Percentiles rank a stretch among this genome's conserved stretches.
These are phyloP conservation scores for Drosophila parabipectinata DNA, from an alignment of 1,140 invertebrate genomes.

Conservation along the genomic window DNA sequence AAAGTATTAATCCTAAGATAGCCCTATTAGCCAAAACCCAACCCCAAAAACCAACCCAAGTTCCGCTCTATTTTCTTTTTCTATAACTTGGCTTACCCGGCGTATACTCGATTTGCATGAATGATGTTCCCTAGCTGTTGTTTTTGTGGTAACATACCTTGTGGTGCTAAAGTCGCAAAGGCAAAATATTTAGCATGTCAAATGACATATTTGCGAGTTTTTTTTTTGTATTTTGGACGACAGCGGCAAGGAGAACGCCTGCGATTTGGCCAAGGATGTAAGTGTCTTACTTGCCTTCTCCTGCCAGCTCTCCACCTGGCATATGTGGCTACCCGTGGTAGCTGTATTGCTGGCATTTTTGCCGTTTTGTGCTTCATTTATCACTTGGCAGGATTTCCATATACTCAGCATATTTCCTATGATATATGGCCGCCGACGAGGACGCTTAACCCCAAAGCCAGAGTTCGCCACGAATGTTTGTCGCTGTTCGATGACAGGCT, in stretches of 20 bases:
- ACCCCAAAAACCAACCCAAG: neutral
- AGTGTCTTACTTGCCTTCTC: conserved; percentile 34
- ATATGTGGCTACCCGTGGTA: conserved; percentile 38
- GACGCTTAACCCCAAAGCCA: conserved; percentile 64
- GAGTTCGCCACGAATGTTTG: conserved; percentile 37
- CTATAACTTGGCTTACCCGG: conserved; percentile 22
- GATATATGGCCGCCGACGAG: conserved; percentile 60
- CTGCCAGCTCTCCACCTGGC: conserved; percentile 23
- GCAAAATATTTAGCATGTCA: conserved; percentile 82
- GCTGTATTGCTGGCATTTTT: conserved; percentile 64
- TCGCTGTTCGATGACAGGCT: conserved; percentile 60
- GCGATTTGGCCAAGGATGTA: conserved; percentile 53
- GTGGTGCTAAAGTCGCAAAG: conserved; percentile 33
- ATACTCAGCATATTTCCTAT: conserved; percentile 78
- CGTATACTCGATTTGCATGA: conserved; percentile 30
- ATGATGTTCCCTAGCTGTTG: conserved; percentile 23
- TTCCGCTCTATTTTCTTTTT: conserved; percentile 1
- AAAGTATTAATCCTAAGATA: no score
- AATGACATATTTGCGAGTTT: conserved; percentile 75
- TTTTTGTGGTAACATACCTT: conserved; percentile 32
- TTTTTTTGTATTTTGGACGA: conserved; percentile 4
- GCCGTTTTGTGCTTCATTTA: conserved; percentile 75
- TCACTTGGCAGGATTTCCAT: conserved; percentile 72
- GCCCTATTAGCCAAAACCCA: neutral
- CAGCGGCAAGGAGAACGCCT: conserved; percentile 1